Evolutionary conservation across 2,113 vertebrate species (phyloP).

Genomic region (Ceyx cyanopectus): DNA sequence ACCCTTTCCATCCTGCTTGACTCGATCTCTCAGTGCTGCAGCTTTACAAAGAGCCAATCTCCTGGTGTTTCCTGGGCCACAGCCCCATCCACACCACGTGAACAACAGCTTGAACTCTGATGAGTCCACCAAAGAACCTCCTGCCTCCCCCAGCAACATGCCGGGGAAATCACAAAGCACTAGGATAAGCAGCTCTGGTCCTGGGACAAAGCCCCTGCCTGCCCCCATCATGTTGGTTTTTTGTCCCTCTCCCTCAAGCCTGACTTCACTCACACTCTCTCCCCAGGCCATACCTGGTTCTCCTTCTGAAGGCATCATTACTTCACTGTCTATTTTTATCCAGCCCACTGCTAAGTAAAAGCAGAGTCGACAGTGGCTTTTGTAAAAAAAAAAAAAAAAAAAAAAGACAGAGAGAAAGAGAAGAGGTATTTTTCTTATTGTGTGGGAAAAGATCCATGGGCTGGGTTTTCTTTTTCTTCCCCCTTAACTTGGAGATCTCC

Average conservation of each 20-base stretch:
- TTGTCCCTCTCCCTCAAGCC: not conserved
- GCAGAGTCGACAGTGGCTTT: slow-evolving; percentile 61
- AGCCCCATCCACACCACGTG: not conserved
- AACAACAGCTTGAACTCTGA: not conserved
- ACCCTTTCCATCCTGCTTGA: not conserved
- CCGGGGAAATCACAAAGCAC: not conserved
- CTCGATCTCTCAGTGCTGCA: not conserved
- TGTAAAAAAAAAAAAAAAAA: not conserved
- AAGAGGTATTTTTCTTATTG: slow-evolving; percentile 67
- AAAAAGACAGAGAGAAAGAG: not conserved
- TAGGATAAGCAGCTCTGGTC: not conserved
- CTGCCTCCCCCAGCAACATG: not conserved
- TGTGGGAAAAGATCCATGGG: slow-evolving; percentile 71
- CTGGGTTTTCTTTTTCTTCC: slow-evolving; percentile 64
- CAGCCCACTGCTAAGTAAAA: slow-evolving; percentile 61
- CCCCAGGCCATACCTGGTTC: slow-evolving; percentile 49
- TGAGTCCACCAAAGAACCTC: not conserved
- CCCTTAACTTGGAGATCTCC: slow-evolving; percentile 69
- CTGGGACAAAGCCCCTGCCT: not conserved
- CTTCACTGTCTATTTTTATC: slow-evolving; percentile 65
- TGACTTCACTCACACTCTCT: not conserved
- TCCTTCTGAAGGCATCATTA: slow-evolving; percentile 13
- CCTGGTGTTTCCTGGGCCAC: slow-evolving; percentile 1
- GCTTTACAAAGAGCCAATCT: not conserved
- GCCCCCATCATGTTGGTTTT: fast-evolving